Percentiles rank a stretch among this genome's conserved stretches.
Conservation (phyloP, 1,140 invertebrate species). For the Hydropsyche tenuis region DNA sequence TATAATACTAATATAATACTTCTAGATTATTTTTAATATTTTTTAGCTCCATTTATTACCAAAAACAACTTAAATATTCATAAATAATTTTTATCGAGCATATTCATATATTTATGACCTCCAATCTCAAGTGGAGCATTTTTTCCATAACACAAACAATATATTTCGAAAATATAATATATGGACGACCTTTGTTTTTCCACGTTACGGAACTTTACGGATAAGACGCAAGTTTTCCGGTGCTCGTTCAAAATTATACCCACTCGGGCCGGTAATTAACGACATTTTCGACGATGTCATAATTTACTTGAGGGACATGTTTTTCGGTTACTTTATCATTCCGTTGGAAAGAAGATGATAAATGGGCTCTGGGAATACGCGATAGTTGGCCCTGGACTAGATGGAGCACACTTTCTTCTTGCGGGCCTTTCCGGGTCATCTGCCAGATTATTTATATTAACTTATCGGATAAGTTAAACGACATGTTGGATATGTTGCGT, state of each 20-base stretch:
- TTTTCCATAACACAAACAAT: too few species aligned
- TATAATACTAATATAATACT: too few species aligned
- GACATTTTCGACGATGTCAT: constrained; percentile 32
- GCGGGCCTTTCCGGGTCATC: constrained; percentile 13
- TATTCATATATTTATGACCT: too few species aligned
- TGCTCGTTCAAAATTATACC: constrained; percentile 14
- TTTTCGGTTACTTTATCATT: constrained; percentile 37
- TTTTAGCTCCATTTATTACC: too few species aligned
- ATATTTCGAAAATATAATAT: too few species aligned
- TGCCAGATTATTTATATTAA: constrained; percentile 3
- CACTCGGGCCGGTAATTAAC: constrained; percentile 27
- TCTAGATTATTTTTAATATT: too few species aligned
- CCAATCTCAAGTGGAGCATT: too few species aligned
- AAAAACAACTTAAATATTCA: too few species aligned
- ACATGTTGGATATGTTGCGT: too few species aligned
- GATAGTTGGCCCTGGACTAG: background rate
- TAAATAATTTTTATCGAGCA: too few species aligned
- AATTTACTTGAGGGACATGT: constrained; percentile 33
- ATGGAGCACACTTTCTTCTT: constrained; percentile 1
- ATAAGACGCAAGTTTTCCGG: constrained; percentile 26
- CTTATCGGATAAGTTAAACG: too few species aligned
- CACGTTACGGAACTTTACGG: background rate
- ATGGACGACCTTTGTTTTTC: too few species aligned
- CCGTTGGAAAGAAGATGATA: constrained; percentile 34
- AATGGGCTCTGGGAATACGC: constrained; percentile 40